Conservation (phyloP, 2,113 vertebrate species). For the Platycercus adscitus region DNA sequence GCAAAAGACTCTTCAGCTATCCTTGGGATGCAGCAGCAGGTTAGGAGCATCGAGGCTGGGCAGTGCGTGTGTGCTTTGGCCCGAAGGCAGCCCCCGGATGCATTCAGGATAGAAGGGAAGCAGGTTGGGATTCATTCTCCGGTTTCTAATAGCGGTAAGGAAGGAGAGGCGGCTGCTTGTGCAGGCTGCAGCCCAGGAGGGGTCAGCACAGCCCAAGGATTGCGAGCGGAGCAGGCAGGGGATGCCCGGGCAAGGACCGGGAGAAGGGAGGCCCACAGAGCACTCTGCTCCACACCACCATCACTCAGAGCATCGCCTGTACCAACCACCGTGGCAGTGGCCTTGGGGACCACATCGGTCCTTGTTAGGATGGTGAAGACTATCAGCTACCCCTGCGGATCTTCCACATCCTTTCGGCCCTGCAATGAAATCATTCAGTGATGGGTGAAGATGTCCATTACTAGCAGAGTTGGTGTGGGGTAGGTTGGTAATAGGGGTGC, state of each 20-base stretch:
- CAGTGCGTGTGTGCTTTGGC: not conserved
- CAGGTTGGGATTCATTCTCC: accelerated
- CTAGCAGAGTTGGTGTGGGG: accelerated
- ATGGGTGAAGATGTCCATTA: not conserved
- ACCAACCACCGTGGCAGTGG: not conserved
- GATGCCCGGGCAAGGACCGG: not conserved
- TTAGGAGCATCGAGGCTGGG: not conserved
- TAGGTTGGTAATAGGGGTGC: not conserved
- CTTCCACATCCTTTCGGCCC: not conserved
- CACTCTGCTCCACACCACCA: not conserved
- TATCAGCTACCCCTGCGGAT: not conserved
- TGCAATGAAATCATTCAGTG: accelerated
- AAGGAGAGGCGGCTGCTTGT: not conserved
- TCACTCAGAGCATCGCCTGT: not conserved
- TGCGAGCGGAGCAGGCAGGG: not conserved
- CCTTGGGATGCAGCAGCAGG: not conserved
- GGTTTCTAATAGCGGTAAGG: not conserved
- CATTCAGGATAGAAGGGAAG: not conserved
- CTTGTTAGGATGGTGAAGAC: not conserved
- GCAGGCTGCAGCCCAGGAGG: constrained; percentile 14
- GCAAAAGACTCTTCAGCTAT: not conserved
- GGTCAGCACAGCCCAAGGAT: constrained; percentile 45
- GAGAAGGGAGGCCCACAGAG: too few relatives aligned
- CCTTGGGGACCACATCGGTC: accelerated
- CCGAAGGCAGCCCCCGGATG: not conserved